Percentiles rank a stretch among this genome's conserved stretches.
phyloP scores from a whole-genome alignment of 2,888 invertebrate species.

The Exocentrus adspersus region DNA sequence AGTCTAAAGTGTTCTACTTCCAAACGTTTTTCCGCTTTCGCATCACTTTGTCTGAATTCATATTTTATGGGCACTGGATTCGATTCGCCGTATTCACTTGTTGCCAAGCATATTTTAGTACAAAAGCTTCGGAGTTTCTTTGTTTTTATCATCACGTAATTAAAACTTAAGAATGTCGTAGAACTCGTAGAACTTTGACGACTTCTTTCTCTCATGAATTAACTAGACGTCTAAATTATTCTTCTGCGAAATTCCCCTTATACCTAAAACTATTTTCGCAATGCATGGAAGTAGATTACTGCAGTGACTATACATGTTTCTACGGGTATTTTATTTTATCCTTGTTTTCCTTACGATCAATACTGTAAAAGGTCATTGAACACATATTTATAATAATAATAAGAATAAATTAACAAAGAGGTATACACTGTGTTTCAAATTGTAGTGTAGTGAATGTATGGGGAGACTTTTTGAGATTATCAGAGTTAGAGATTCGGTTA shows the following conservation, averaged over 20 bases:
- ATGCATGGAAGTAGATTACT: not conserved
- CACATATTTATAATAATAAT: too few species aligned
- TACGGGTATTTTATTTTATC: not conserved
- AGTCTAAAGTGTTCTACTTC: constrained; percentile 21
- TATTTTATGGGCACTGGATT: constrained; percentile 28
- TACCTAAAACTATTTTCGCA: not conserved
- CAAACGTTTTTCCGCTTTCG: constrained; percentile 26
- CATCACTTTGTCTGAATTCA: constrained; percentile 31
- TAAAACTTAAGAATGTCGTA: not conserved
- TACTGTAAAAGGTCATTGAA: too few species aligned
- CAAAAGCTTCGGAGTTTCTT: not conserved
- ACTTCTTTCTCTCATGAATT: not conserved
- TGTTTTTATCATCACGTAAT: not conserved
- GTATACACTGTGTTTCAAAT: too few species aligned
- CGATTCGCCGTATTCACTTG: constrained; percentile 13
- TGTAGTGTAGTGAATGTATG: too few species aligned
- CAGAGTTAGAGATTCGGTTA: too few species aligned
- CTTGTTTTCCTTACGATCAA: too few species aligned
- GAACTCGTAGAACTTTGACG: not conserved
- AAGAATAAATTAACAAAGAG: too few species aligned
- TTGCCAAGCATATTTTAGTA: constrained; percentile 15
- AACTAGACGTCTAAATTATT: not conserved
- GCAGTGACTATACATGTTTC: not conserved
- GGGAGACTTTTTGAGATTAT: too few species aligned
- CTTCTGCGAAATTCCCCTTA: not conserved